Conservation (phyloP, 2,113 vertebrate species). For the Arenaria interpres region DNA sequence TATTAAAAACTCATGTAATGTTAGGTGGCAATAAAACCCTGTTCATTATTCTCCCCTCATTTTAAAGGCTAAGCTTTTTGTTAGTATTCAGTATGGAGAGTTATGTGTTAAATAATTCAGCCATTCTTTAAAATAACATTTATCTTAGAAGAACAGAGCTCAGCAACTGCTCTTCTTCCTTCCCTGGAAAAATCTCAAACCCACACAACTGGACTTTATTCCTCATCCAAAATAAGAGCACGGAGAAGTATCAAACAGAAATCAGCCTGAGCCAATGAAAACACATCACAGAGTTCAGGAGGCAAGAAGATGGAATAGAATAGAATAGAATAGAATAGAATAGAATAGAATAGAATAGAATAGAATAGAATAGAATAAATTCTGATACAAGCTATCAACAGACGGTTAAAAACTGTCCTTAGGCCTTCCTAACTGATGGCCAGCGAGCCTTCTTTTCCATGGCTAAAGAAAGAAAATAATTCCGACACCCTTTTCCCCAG, state of each 20-base stretch:
- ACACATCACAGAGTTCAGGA: background rate
- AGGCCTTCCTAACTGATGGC: background rate
- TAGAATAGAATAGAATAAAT: background rate
- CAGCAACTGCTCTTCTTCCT: background rate
- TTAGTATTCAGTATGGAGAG: background rate
- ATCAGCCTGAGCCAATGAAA: background rate
- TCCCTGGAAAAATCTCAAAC: background rate
- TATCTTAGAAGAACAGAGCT: constrained; percentile 8
- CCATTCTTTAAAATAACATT: constrained; percentile 7
- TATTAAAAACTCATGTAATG: constrained; percentile 15
- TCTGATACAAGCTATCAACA: background rate
- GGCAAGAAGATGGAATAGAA: background rate
- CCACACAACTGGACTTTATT: background rate
- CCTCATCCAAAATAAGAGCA: background rate
- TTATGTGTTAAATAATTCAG: background rate
- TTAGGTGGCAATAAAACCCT: constrained; percentile 32
- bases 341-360: too few species aligned
- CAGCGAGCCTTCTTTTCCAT: background rate
- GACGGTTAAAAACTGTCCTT: background rate
- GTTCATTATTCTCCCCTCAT: background rate
- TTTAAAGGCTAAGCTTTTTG: background rate
- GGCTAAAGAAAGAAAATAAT: background rate
- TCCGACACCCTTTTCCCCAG: background rate
- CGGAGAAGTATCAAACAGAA: background rate
- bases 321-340: too few species aligned